Conservation (phyloP, 1,140 invertebrate genomes). For the Trachelipus rathkii region DNA sequence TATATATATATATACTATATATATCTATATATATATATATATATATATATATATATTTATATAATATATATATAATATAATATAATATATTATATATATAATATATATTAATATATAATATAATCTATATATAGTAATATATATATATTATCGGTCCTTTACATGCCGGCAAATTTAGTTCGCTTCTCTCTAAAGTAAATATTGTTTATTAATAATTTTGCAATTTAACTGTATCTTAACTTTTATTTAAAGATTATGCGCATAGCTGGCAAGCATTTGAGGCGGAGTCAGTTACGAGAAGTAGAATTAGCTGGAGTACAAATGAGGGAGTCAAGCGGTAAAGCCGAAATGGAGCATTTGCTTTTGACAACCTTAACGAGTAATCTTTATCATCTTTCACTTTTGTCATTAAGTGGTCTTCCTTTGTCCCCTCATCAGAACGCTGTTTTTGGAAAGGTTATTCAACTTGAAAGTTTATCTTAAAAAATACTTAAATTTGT, state of each 20-base stretch:
- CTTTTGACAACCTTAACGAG: conserved; percentile 52
- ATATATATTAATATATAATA: no score
- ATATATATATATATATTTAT: no score
- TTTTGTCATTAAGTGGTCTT: conserved; percentile 53
- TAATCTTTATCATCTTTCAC: conserved; percentile 52
- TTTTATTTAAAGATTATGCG: conserved; percentile 46
- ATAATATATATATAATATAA: no score
- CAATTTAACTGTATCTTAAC: not conserved
- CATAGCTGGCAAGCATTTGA: conserved; percentile 51
- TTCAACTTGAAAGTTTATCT: no score
- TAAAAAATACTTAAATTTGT: no score
- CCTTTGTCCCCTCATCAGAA: conserved; percentile 51
- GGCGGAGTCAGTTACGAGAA: conserved; percentile 51
- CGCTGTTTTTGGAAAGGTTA: conserved; percentile 51
- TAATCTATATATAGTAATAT: no score
- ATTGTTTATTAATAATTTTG: not conserved
- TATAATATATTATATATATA: no score
- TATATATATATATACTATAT: no score
- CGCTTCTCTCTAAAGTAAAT: not conserved
- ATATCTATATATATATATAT: no score
- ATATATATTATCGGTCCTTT: no score
- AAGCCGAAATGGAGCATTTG: conserved; percentile 50
- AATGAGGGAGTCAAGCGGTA: conserved; percentile 50
- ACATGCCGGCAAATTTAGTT: no score
- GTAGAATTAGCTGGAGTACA: conserved; percentile 50